Base-by-base conservation (phyloP, 2,113 vertebrate genomes). In the Lasiurus borealis region DNA sequence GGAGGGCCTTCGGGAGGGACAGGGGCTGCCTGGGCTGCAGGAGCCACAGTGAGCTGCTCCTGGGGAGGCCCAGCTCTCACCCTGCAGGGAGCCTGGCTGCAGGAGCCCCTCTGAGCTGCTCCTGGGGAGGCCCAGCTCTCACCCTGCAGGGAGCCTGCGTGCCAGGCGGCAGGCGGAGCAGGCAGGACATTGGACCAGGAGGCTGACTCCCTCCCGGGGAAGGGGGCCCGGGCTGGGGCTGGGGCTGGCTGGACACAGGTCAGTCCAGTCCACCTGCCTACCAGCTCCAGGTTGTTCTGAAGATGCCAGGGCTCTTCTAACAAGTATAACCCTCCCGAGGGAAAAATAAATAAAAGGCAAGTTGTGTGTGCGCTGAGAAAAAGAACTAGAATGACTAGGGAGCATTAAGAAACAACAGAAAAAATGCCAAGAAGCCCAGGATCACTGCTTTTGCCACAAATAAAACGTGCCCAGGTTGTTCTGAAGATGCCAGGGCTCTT, bases 1-100 rank as follows among this genome's bases (percentile, higher is more conserved):
- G 1, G 95, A 50, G 3, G 96, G 97, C 95, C 98, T 97, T 97
- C 97, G 90, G 40, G 96, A 97, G 0, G 97, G 97, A 96, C 68
- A 97, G 93, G 97, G 95, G 77, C 50, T 31, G 0, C 85, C 80
- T 34, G 90, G 94, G 21, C 48, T 57, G 81, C 34, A 73, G 27
- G 2, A 82, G 54, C 0, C 29, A 75, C 97, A 95, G 72, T 94
- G 92, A 96, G 76, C 85, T 94, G 96, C 91, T 88, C 72, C 88
- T 0, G 2, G 82, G 95, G 95, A 96, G n/a, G 72, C 25, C 90
- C n/a, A 89, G 91, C 73, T 64, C 2, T 73, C 72, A 40, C 25
- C 7, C 73, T 71, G 75, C 80, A 46, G 18, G 52, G 82, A 85
- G 66, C 64, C 62, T 71, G 36, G 21, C 48, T 57, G 81, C 34